Conservation (phyloP, 37 sponge, comb jelly and placozoan genomes). For the Ianthella basta region DNA sequence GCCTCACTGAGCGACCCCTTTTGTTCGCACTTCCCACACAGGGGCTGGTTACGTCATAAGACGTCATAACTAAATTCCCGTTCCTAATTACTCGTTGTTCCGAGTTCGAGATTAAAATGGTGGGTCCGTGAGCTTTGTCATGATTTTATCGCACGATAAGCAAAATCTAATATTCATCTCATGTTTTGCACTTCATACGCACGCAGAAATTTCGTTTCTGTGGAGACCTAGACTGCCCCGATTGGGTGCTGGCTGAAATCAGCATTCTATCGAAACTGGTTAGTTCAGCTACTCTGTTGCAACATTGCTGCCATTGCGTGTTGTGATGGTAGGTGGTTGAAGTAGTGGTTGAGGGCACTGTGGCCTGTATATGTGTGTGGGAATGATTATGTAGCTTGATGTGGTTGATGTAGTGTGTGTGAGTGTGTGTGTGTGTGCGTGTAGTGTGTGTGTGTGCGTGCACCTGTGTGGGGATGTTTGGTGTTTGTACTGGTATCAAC, state of each 20-base stretch:
- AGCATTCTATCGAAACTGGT: constrained; percentile 92
- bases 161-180: too few species aligned
- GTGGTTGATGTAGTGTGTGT: constrained; percentile 6
- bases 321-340: not conserved
- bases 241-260: constrained; percentile 99
- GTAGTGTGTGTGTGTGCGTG: not conserved
- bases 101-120: too few species aligned
- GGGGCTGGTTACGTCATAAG: too few species aligned
- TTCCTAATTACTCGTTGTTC: too few species aligned
- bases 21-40: too few species aligned
- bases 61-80: too few species aligned
- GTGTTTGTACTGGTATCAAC: not conserved
- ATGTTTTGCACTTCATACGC: too few species aligned
- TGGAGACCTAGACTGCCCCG: constrained; percentile 99
- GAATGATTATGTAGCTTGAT: not conserved
- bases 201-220: constrained; percentile 98
- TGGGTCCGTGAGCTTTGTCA: too few species aligned
- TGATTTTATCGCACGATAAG: too few species aligned
- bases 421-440: constrained; percentile 24
- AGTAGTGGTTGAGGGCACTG: not conserved
- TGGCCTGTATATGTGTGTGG: not conserved
- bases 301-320: not conserved
- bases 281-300: not conserved
- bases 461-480: not conserved
- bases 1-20: too few species aligned